Percentiles rank a stretch among this genome's conserved stretches.
Evolutionary conservation across 2,888 invertebrate genomes (phyloP).

Genomic region (Julus scanicus): DNA sequence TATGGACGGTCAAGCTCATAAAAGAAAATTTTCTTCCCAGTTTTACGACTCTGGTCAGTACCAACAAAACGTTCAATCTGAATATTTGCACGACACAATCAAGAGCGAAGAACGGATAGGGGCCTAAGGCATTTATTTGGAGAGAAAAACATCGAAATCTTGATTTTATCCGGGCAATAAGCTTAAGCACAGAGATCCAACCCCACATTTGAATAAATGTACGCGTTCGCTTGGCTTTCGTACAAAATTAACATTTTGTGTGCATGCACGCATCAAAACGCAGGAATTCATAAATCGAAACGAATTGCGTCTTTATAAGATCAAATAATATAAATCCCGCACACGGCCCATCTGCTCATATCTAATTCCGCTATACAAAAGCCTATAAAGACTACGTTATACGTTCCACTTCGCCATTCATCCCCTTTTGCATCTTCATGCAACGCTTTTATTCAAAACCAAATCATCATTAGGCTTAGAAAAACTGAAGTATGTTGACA

Average conservation of each 20-base stretch:
- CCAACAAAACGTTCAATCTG: conserved; percentile 22
- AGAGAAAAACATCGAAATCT: background rate
- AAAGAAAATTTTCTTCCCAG: background rate
- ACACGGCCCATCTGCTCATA: background rate
- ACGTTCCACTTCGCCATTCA: conserved; percentile 3
- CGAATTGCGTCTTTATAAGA: conserved; percentile 45
- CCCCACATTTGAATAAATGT: background rate
- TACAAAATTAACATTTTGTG: conserved; percentile 29
- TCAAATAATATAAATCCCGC: conserved; percentile 18
- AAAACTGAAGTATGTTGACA: background rate
- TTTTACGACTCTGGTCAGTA: background rate
- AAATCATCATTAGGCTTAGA: conserved; percentile 22
- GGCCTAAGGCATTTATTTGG: background rate
- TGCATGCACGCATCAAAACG: conserved; percentile 1
- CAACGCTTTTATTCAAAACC: conserved; percentile 37
- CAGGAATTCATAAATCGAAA: conserved; percentile 45
- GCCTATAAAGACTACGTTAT: background rate
- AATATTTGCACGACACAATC: background rate
- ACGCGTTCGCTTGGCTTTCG: background rate
- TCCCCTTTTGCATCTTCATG: conserved; percentile 7
- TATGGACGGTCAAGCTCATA: conserved; percentile 16
- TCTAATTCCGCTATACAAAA: conserved; percentile 36
- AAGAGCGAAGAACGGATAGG: background rate
- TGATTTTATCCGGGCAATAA: background rate
- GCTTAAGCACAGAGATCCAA: background rate